Conservation (phyloP, 2,113 vertebrate species). For the Menura novaehollandiae region DNA sequence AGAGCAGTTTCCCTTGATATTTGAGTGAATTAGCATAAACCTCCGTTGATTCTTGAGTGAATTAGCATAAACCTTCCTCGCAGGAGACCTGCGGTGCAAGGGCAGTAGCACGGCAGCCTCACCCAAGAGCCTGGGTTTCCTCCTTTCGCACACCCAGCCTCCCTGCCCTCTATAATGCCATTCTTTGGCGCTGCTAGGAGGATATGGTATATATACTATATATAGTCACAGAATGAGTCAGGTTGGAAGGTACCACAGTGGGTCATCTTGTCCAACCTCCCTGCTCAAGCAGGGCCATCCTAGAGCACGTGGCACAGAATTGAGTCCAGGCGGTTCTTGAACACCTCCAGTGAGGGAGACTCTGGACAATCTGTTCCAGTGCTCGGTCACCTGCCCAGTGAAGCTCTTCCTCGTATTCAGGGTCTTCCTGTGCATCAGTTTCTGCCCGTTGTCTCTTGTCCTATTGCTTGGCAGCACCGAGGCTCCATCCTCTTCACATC, state of each 20-base stretch:
- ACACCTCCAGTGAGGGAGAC: not conserved
- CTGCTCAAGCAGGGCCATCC: not conserved
- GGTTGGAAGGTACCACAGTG: not conserved
- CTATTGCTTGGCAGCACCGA: not conserved
- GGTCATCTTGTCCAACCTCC: not conserved
- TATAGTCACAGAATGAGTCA: not conserved
- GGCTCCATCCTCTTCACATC: not conserved
- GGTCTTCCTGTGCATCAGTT: not conserved
- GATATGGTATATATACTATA: rapidly evolving
- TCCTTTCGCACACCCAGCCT: not conserved
- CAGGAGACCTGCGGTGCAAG: rapidly evolving
- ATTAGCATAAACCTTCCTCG: not conserved
- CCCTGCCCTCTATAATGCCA: rapidly evolving
- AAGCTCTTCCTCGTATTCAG: not conserved
- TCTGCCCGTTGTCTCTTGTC: not conserved
- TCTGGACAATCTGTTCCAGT: not conserved
- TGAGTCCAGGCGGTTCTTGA: not conserved
- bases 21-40: not conserved
- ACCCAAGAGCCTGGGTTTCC: rapidly evolving
- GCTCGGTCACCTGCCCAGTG: not conserved
- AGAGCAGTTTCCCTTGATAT: not conserved
- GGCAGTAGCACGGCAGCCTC: not conserved
- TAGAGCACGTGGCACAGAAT: not conserved
- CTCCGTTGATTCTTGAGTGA: not conserved
- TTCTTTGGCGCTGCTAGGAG: too few relatives aligned